These are phyloP conservation scores for Oryzias dopingdopingensis DNA, from an alignment of 2,797 vertebrate genomes.

Conservation along the genomic window DNA sequence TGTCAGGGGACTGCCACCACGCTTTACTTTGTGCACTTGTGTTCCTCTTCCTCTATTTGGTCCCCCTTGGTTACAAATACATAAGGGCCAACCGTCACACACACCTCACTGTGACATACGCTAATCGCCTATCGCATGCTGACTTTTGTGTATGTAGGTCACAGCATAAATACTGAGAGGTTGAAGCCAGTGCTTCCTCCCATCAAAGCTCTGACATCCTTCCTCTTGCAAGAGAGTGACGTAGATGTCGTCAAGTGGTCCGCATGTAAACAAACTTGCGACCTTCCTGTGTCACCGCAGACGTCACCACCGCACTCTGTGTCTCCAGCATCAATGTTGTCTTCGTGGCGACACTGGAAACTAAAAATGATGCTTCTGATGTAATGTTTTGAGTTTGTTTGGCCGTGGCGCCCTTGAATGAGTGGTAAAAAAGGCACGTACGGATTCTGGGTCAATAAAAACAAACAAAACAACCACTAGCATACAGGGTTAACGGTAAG, in stretches of 20 bases:
- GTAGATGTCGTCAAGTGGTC: conserved; percentile 35
- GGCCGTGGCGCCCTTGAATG: not conserved
- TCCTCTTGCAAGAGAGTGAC: conserved; percentile 47
- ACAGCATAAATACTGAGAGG: conserved; percentile 43
- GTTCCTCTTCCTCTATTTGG: conserved; percentile 66
- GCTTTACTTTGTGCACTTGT: conserved; percentile 55
- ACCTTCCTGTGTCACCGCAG: conserved; percentile 51
- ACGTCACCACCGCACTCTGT: conserved; percentile 41
- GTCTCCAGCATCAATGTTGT: conserved; percentile 39
- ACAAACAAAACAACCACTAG: conserved; percentile 11
- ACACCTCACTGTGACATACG: conserved; percentile 26
- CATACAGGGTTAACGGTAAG: conserved; percentile 35
- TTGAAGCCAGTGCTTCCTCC: conserved; percentile 67
- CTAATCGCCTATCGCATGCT: conserved; percentile 29
- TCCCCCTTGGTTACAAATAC: conserved; percentile 17
- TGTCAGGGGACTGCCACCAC: no score
- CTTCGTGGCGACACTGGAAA: conserved; percentile 10
- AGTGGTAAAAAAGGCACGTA: not conserved
- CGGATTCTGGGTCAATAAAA: not conserved
- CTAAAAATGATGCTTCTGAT: not conserved
- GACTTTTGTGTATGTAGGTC: conserved; percentile 60
- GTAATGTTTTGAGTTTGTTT: conserved; percentile 1
- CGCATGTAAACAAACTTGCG: conserved; percentile 66
- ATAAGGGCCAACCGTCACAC: conserved; percentile 39
- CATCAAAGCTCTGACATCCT: conserved; percentile 63